Percentiles rank a stretch among this genome's conserved stretches.
Conservation (phyloP, 2,888 invertebrate genomes). For the Acronicta psi region DNA sequence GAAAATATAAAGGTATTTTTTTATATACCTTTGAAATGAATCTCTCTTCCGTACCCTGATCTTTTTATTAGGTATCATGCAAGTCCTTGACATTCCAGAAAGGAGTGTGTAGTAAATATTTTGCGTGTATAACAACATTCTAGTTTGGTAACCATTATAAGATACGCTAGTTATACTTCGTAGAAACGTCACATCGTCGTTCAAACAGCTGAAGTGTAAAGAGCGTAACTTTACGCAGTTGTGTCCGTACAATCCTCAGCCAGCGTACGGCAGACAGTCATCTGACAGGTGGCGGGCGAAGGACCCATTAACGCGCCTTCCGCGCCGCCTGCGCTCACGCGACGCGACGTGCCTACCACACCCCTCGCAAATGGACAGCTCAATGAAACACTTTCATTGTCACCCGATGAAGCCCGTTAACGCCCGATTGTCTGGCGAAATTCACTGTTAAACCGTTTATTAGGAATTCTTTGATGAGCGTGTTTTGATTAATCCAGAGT, state of each 20-base stretch:
- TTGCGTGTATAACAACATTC: too few species aligned
- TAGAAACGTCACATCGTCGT: slow-evolving; percentile 9
- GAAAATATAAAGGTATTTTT: too few species aligned
- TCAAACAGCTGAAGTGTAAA: slow-evolving; percentile 43
- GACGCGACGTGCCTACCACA: slow-evolving; percentile 57
- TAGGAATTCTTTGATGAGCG: slow-evolving; percentile 50
- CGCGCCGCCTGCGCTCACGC: slow-evolving; percentile 62
- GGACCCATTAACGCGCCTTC: slow-evolving; percentile 78
- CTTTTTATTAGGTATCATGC: too few species aligned
- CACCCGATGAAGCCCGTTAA: slow-evolving; percentile 60
- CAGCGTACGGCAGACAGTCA: slow-evolving; percentile 73
- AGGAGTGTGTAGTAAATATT: too few species aligned
- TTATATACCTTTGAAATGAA: too few species aligned
- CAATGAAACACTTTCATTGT: slow-evolving; percentile 70
- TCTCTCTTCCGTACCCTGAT: too few species aligned
- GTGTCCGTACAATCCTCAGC: slow-evolving; percentile 61
- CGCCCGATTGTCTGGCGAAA: slow-evolving; percentile 56
- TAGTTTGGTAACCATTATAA: neutral
- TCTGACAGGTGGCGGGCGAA: slow-evolving; percentile 78
- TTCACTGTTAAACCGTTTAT: slow-evolving; percentile 55
- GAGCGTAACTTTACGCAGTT: slow-evolving; percentile 58
- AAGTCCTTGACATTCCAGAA: too few species aligned
- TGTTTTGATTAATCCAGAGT: slow-evolving; percentile 52
- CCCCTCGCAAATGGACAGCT: slow-evolving; percentile 66
- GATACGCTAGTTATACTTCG: slow-evolving; percentile 11